Base-by-base conservation (phyloP, 2,888 invertebrate genomes). In the Leptogaster cylindrica region DNA sequence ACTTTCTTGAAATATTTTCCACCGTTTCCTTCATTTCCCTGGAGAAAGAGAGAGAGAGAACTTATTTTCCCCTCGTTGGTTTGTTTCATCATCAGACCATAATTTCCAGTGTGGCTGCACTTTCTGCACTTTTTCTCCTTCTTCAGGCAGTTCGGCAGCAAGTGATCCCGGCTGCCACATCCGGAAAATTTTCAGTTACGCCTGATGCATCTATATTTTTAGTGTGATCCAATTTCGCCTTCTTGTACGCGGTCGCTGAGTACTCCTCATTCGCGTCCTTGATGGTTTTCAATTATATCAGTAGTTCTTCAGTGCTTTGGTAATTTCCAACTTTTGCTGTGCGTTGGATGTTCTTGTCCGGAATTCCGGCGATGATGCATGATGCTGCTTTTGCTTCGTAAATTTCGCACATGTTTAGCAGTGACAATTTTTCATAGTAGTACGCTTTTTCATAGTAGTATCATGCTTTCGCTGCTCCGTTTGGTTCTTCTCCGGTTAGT, bases 371-470 rank as follows among this genome's bases (percentile, higher is more conserved):
- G 31, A 68, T 50, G 2, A 70, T 58, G 12, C 61, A 70, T 5
- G 65, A 65, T 4, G 58, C 61, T 16, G 67, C 67, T 10, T 67
- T 67, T 12, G 18, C 6, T 2, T 41, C 50, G 5, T 44, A 23
- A 25, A 65, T 16, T 7, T 63, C 55, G 23, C 68, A 64, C 10
- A 55, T 8, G 44, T 39, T 46, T 10, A 70, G 14, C 31, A 68
- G 41, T 1, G 67, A 52, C 12, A 70, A 6, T 61, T 70, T 70
- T 16, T 68, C 68, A 33, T 70, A 68, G 46, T 55, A 41, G 46
- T 68, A 68, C 14, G 52, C 23, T 5, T n/a, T n/a, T n/a, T n/a
- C n/a, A n/a, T n/a, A n/a, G n/a, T n/a, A n/a, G n/a, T n/a, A 61
- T 41, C n/a, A 55, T 67, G n/a, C 58, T 33, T 66, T 69, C 69